These are phyloP conservation scores for Micrastur ruficollis DNA, from an alignment of 2,797 vertebrate genomes.

Conservation along the genomic window DNA sequence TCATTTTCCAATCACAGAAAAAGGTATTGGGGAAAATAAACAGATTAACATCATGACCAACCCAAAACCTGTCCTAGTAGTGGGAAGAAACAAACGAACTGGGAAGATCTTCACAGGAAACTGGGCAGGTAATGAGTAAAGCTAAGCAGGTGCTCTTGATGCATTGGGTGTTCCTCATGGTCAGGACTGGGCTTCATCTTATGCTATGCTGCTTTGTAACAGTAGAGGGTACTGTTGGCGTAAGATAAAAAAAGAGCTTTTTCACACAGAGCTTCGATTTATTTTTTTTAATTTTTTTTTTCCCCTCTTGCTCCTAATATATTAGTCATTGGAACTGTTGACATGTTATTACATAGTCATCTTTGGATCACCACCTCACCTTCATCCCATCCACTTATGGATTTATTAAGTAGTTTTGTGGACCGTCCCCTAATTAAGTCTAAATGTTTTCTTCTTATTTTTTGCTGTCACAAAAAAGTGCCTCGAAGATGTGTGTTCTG, in stretches of 20 bases:
- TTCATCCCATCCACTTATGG: neutral
- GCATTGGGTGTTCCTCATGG: neutral
- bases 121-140: neutral
- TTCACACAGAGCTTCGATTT: neutral
- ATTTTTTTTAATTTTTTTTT: neutral
- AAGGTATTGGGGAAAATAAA: neutral
- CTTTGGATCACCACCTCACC: accelerated
- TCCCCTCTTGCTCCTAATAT: neutral
- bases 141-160: neutral
- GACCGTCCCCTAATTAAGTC: neutral
- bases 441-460: neutral
- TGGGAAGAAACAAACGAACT: neutral
- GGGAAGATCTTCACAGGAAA: neutral
- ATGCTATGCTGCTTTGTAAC: constrained; percentile 4
- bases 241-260: neutral
- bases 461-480: neutral
- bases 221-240: constrained; percentile 62
- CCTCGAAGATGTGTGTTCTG: neutral
- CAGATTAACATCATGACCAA: neutral
- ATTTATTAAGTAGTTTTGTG: neutral
- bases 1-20: neutral
- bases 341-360: neutral
- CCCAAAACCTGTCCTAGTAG: neutral
- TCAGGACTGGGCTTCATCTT: neutral
- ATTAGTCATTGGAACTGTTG: neutral